Conservation (phyloP, 1,140 invertebrate species). For the Mamestra configurata region DNA sequence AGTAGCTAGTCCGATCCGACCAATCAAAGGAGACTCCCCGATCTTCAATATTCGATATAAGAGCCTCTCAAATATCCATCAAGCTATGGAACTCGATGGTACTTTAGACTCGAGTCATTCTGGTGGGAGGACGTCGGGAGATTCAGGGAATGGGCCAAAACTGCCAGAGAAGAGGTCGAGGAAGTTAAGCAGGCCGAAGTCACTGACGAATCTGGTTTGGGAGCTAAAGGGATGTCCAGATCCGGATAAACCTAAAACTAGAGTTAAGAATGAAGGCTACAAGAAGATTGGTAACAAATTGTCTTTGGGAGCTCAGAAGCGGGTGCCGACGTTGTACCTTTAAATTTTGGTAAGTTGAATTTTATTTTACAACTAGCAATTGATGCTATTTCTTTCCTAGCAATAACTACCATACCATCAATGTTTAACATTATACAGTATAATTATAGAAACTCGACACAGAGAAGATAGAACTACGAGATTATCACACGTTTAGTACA, state of each 20-base stretch:
- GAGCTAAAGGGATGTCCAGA: slow-evolving; percentile 90
- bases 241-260: slow-evolving; percentile 89
- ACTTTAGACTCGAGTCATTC: slow-evolving; percentile 96
- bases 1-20: slow-evolving; percentile 85
- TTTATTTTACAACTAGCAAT: not conserved
- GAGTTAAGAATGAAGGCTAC: slow-evolving; percentile 88
- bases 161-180: slow-evolving; percentile 94
- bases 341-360: slow-evolving; percentile 76
- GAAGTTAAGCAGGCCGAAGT: slow-evolving; percentile 93
- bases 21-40: slow-evolving; percentile 92
- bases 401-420: no score
- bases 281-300: slow-evolving; percentile 85
- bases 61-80: slow-evolving; percentile 93
- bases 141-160: slow-evolving; percentile 93
- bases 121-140: slow-evolving; percentile 94
- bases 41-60: slow-evolving; percentile 95
- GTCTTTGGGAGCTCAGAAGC: slow-evolving; percentile 85
- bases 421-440: no score
- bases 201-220: slow-evolving; percentile 96
- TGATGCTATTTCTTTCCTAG: not conserved
- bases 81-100: slow-evolving; percentile 93
- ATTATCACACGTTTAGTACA: no score
- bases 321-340: slow-evolving; percentile 86
- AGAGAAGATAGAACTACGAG: no score
- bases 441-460: no score